Evolutionary conservation across 2,888 invertebrate species (phyloP).

Genomic region (Pteria penguin): DNA sequence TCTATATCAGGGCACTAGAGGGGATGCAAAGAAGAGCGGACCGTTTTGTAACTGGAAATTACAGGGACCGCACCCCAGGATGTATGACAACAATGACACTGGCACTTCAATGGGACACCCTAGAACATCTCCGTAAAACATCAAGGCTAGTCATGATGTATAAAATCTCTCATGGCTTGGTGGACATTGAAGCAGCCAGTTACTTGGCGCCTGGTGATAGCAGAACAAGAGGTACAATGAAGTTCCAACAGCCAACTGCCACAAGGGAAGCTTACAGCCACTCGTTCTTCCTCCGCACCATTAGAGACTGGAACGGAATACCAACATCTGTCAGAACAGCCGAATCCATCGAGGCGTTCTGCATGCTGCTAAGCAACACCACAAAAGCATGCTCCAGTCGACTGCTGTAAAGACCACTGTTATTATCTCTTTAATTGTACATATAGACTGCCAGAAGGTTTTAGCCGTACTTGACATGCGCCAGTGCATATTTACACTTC

Average conservation of each 20-base stretch:
- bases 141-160: slow-evolving; percentile 18
- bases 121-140: slow-evolving; percentile 14
- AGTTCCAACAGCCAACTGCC: slow-evolving; percentile 1
- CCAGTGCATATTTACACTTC: neutral
- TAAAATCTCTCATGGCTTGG: slow-evolving; percentile 8
- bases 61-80: slow-evolving; percentile 8
- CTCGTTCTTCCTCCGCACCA: slow-evolving; percentile 27
- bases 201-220: slow-evolving; percentile 8
- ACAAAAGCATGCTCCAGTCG: neutral
- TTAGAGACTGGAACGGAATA: slow-evolving; percentile 30
- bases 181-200: slow-evolving; percentile 8
- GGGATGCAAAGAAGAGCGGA: slow-evolving; percentile 5
- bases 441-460: neutral
- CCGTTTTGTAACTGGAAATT: slow-evolving; percentile 9
- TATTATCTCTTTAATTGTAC: neutral
- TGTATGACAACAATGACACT: slow-evolving; percentile 8
- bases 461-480: neutral
- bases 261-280: neutral
- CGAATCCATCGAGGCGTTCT: slow-evolving; percentile 29
- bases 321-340: neutral
- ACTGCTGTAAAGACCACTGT: neutral
- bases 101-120: slow-evolving; percentile 1
- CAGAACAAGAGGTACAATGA: neutral
- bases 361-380: neutral
- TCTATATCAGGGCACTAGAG: neutral